phyloP scores from a whole-genome alignment of 2,113 vertebrate species.

The Zootoca vivipara region DNA sequence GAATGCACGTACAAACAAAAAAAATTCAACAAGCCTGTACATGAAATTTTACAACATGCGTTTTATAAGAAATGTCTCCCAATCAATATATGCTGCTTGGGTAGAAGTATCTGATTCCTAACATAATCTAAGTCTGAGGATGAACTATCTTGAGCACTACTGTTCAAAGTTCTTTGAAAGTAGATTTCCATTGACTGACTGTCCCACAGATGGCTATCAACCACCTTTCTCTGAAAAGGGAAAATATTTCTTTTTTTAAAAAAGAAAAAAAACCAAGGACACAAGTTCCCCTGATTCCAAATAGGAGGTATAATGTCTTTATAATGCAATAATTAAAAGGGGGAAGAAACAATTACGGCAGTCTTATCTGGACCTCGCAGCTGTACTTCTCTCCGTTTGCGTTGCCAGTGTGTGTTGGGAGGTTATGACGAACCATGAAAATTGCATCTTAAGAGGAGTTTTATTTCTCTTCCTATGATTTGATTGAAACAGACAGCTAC shows the following conservation, averaged over 20 bases:
- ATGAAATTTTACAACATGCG: conserved; percentile 33
- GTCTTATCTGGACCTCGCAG: conserved; percentile 80
- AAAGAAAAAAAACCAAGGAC: conserved; percentile 52
- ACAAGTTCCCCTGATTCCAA: conserved; percentile 71
- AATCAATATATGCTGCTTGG: conserved; percentile 44
- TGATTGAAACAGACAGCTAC: conserved; percentile 86
- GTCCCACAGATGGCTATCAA: conserved; percentile 63
- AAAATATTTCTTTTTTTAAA: background rate
- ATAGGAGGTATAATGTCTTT: conserved; percentile 80
- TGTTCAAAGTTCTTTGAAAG: conserved; percentile 64
- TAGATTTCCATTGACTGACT: conserved; percentile 66
- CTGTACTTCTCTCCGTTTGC: conserved; percentile 70
- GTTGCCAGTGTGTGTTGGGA: conserved; percentile 72
- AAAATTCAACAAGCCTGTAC: conserved; percentile 27
- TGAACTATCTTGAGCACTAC: conserved; percentile 59
- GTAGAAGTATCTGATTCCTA: conserved; percentile 49
- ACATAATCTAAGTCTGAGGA: conserved; percentile 53
- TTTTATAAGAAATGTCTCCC: conserved; percentile 47
- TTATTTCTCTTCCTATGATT: conserved; percentile 83
- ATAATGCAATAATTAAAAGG: conserved; percentile 82
- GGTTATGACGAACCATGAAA: conserved; percentile 83
- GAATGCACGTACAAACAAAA: background rate
- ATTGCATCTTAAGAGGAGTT: conserved; percentile 82
- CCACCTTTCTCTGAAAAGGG: conserved; percentile 40
- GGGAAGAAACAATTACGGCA: conserved; percentile 77